Evolutionary conservation across 64 coral and sea anemone species (phyloP), one percentile per base, ranked within the genome.

Genomic region (Montipora efflorescens): DNA sequence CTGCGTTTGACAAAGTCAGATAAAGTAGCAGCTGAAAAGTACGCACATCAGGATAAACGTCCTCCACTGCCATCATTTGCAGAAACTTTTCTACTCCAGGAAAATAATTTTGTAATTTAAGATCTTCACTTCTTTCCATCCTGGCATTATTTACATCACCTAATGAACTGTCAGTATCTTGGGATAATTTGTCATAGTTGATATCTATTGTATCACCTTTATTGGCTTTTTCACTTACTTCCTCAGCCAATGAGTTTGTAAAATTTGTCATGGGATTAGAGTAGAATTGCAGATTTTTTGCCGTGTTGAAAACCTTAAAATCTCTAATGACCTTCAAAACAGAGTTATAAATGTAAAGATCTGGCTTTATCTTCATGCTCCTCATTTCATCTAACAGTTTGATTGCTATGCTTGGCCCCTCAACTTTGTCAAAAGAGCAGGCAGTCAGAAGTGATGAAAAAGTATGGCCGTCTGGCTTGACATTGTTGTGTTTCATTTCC

Each of bases 1-100:
- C 92, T 81, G 81, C 73, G 49, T 76, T 93, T 77, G 83, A 73
- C 8, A 82, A 72, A 16, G 93, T 79, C 19, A 98, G 7, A 75
- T 98, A 87, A 2, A 98, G 78, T 14, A 98, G 77, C 22, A 98
- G 69, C 76, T 98, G 96, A 85, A 98, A 95, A 11, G 93, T 98
- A 49, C 93, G 74, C 4, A 98, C 88, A 79, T 98, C 96, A 79
- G 96, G 96, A 76, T 59, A 76, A 47, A 98, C 93, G 51, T 98
- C 93, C 5, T 95, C 91, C 47, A 89, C 80, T 5, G 96, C 96
- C 96, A 98, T 95, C 58, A 87, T 50, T 28, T 98, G 96, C 10
- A 98, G 59, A 85, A 95, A 95, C 7, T 66, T 80, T n/a, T 95
- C 93, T 3, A 91, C 75, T 19, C 93, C 93, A 36, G 83, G 80